Evolutionary conservation across 2,113 vertebrate species (phyloP), one percentile per base, ranked within the genome.

Genomic region (Lipotes vexillifer): DNA sequence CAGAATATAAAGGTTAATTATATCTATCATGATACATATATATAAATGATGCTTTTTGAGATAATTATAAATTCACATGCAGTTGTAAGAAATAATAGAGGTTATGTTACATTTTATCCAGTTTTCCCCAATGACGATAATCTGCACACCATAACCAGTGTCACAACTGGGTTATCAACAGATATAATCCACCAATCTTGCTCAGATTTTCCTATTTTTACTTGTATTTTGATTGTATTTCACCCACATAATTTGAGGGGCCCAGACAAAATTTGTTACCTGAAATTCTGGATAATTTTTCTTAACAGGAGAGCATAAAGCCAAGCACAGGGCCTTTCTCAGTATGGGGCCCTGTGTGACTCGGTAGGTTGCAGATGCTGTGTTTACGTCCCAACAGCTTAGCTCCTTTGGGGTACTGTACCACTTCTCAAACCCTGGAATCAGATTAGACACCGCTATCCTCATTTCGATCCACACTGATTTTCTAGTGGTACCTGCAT

Each of bases 211-310:
- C 17, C 46, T 29, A n/a, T 65, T 90, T 89, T 52, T 63, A 31
- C 55, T 63, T 86, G 8, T 44, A n/a, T 44, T 84, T 83, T 52
- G 20, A 31, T 66, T 81, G 33, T 31, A 95, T 41, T 82, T 88
- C 8, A 63, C 12, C 20, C 25, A 65, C 5, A 21, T 80, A 90
- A 65, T 63, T 65, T 85, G 29, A 46, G 46, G 12, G 59, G 25
- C 14, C 18, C 18, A 36, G 44, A 41, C 14, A 27, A 92, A 81
- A 46, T 49, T 46, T 93, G 71, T 65, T 69, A 31, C 49, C 49
- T 49, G 13, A 49, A 49, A 15, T 49, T 49, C 49, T 49, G 49
- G 49, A 49, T 49, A 14, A 49, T 49, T 49, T 49, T 49, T 46
- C 46, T 46, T 49, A 46, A 65, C 36, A 10, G 29, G 13, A 69